Conservation (phyloP, 35 echinoderm and acorn worm species). For the Lytechinus variegatus region DNA sequence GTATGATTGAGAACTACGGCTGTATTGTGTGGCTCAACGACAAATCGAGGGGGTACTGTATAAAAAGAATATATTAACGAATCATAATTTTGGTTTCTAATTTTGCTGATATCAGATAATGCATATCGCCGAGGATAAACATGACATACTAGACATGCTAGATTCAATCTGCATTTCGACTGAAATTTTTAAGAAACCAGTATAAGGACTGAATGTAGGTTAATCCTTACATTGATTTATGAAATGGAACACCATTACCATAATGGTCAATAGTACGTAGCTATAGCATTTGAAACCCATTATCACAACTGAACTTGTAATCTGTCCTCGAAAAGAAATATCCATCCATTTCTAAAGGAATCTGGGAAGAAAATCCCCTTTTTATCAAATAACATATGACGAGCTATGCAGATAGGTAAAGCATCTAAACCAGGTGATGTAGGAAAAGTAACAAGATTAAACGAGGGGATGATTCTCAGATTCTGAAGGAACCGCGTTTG, state of each 20-base stretch:
- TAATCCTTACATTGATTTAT: background rate
- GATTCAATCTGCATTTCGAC: too few relatives aligned
- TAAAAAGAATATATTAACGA: background rate
- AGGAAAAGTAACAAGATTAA: background rate
- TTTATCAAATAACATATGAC: too few relatives aligned
- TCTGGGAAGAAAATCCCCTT: too few relatives aligned
- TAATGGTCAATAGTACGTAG: background rate
- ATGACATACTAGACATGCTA: too few relatives aligned
- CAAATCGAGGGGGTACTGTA: slow-evolving; percentile 78
- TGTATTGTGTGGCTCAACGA: slow-evolving; percentile 56
- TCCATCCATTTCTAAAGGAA: too few relatives aligned
- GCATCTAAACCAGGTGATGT: background rate
- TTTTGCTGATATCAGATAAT: background rate
- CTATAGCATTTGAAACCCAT: background rate
- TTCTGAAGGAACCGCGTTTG: too few relatives aligned
- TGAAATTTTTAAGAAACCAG: too few relatives aligned
- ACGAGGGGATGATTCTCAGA: too few relatives aligned
- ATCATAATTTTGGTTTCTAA: background rate
- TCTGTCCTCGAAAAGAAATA: background rate
- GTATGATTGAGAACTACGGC: slow-evolving; percentile 78
- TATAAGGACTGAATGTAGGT: too few relatives aligned
- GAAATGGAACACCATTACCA: background rate
- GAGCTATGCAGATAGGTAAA: background rate
- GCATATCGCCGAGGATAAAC: too few relatives aligned
- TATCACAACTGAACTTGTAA: background rate